Evolutionary conservation across 2,113 vertebrate species (phyloP).

Genomic region (Calonectris borealis): DNA sequence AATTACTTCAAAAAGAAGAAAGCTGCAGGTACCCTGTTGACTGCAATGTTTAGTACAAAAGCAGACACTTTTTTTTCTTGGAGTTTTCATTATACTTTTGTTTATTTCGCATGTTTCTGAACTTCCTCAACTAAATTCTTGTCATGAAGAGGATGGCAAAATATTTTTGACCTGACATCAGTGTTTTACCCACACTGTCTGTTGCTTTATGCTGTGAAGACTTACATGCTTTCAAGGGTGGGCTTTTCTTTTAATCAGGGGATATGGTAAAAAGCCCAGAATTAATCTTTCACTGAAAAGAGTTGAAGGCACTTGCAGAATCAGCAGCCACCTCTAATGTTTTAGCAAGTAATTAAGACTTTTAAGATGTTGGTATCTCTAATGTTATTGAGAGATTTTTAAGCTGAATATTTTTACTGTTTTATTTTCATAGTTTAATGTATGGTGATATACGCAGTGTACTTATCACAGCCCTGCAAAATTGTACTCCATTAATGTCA

Average conservation of each 20-base stretch:
- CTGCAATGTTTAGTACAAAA: neutral
- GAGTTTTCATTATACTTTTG: neutral
- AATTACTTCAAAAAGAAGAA: neutral
- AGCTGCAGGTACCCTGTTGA: neutral
- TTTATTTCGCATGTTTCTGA: neutral
- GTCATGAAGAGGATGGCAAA: neutral
- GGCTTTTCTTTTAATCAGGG: neutral
- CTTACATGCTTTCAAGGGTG: neutral
- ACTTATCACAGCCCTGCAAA: neutral
- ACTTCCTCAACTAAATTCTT: neutral
- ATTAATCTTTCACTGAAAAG: neutral
- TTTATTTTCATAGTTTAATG: neutral
- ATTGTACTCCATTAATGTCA: neutral
- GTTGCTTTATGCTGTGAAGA: neutral
- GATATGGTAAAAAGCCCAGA: neutral
- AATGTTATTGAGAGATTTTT: neutral
- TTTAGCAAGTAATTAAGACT: neutral
- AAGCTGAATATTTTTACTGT: neutral
- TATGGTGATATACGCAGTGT: neutral
- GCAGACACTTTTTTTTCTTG: neutral
- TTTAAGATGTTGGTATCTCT: neutral
- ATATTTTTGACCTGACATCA: neutral
- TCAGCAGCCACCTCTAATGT: neutral
- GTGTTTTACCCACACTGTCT: neutral
- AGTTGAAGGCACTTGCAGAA: neutral